These are phyloP conservation scores for Micropterix aruncella DNA, from an alignment of 2,888 invertebrate species.

Conservation along the genomic window DNA sequence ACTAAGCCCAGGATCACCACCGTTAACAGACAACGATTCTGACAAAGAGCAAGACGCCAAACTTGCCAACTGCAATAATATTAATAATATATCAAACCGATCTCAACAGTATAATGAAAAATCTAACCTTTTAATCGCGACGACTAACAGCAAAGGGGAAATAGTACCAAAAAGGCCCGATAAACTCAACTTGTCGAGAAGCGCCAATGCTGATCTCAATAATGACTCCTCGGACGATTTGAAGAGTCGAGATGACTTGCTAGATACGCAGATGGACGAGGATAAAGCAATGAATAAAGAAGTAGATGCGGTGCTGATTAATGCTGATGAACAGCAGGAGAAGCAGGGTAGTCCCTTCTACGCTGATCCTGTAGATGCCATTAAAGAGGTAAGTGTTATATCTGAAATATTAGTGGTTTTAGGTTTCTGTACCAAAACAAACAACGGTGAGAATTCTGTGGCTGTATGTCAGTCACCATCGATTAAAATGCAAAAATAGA, in stretches of 20 bases:
- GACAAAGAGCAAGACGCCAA: constrained; percentile 20
- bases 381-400: constrained; percentile 47
- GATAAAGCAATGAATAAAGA: constrained; percentile 30
- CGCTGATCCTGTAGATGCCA: constrained; percentile 78
- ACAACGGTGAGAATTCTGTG: too few species aligned
- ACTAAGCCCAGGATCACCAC: constrained; percentile 20
- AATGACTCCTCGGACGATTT: constrained; percentile 34
- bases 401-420: too few species aligned
- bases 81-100: neutral
- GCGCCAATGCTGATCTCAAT: constrained; percentile 35
- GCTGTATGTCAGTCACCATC: too few species aligned
- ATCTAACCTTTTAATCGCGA: constrained; percentile 23
- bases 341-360: constrained; percentile 80
- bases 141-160: constrained; percentile 36
- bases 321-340: constrained; percentile 29
- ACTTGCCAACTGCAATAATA: constrained; percentile 19
- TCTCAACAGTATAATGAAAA: constrained; percentile 12
- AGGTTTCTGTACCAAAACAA: too few species aligned
- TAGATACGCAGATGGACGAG: constrained; percentile 34
- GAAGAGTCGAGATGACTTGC: constrained; percentile 21
- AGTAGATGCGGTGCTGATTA: constrained; percentile 19
- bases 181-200: constrained; percentile 31
- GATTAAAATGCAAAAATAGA: too few species aligned
- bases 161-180: constrained; percentile 34
- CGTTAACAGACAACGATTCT: constrained; percentile 18